Conservation (phyloP, 1,140 invertebrate genomes). For the Psix sp. region DNA sequence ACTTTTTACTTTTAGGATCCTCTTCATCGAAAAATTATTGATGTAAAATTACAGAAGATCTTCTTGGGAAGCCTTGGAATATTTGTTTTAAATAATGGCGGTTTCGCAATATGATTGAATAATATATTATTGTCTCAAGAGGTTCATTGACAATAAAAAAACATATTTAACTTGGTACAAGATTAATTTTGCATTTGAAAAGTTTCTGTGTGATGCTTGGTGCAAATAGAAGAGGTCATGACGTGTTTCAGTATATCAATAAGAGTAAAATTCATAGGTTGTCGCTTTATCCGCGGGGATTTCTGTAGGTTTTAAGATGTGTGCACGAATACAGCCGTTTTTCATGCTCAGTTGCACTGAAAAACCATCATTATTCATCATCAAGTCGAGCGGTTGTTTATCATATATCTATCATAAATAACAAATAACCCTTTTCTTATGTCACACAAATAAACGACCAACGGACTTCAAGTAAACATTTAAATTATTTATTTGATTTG, state of each 20-base stretch:
- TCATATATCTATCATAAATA: background rate
- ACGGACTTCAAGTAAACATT: no score
- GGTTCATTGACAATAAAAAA: background rate
- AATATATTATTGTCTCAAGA: no score
- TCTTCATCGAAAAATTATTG: no score
- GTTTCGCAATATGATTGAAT: no score
- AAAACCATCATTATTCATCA: constrained; percentile 23
- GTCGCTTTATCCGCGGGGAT: constrained; percentile 26
- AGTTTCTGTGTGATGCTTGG: background rate
- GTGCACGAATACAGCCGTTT: constrained; percentile 20
- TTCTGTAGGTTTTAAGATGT: constrained; percentile 26
- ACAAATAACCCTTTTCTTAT: no score
- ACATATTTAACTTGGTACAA: background rate
- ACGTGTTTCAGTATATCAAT: constrained; percentile 19
- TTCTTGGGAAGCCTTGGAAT: no score
- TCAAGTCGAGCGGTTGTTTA: constrained; percentile 7
- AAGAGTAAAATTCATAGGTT: constrained; percentile 38
- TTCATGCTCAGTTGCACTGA: constrained; percentile 22
- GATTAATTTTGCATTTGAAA: constrained; percentile 5
- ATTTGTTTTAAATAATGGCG: no score
- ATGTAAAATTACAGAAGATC: no score
- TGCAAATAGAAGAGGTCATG: constrained; percentile 3
- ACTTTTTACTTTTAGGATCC: no score
- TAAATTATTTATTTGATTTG: no score
- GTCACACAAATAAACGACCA: no score